Conservation (phyloP, 1,140 invertebrate species). For the Uloborus diversus region DNA sequence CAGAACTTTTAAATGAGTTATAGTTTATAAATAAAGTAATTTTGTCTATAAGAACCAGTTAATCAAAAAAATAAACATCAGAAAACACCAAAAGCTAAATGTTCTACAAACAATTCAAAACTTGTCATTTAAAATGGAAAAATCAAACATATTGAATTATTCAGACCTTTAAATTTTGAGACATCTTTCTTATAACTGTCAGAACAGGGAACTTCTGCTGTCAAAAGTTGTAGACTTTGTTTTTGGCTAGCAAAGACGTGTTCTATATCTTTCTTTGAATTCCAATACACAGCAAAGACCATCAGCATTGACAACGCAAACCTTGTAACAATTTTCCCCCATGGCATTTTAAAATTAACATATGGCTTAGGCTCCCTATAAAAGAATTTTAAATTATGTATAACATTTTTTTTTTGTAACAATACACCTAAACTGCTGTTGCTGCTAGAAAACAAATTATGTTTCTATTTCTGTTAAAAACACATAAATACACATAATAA, state of each 20-base stretch:
- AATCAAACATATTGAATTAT: background rate
- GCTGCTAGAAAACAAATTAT: no score
- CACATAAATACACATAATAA: no score
- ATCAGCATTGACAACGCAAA: slow-evolving; percentile 58
- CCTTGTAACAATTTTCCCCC: slow-evolving; percentile 30
- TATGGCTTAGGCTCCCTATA: no score
- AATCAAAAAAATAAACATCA: no score
- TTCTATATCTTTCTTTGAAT: slow-evolving; percentile 57
- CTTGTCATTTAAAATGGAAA: background rate
- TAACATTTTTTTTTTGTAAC: no score
- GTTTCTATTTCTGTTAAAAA: no score
- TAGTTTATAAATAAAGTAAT: no score
- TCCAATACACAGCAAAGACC: slow-evolving; percentile 59
- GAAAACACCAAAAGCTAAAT: background rate
- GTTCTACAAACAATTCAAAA: no score
- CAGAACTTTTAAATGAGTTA: no score
- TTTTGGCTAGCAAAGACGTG: slow-evolving; percentile 58
- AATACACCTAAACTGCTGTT: no score
- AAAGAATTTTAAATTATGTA: no score
- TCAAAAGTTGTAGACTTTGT: slow-evolving; percentile 30
- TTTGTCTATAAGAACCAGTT: no score
- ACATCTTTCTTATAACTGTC: slow-evolving; percentile 54
- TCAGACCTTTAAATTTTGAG: slow-evolving; percentile 56
- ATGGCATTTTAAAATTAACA: slow-evolving; percentile 20
- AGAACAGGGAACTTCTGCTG: slow-evolving; percentile 60